Percentiles rank a stretch among this genome's conserved stretches.
Evolutionary conservation across 2,113 vertebrate species (phyloP).

Genomic region (Parus major): DNA sequence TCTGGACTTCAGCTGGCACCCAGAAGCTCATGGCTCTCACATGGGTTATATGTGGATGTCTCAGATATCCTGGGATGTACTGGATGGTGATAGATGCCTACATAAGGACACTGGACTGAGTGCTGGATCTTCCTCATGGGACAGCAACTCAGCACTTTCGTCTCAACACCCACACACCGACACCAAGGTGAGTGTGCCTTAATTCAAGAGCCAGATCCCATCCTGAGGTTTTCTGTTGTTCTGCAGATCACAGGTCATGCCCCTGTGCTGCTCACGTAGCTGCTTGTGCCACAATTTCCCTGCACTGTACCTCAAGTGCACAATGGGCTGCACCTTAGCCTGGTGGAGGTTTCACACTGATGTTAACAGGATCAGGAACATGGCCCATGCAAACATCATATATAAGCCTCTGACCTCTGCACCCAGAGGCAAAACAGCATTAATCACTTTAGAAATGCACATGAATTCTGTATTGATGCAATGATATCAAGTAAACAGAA

Average conservation of each 20-base stretch:
- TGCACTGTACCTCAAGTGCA: not conserved
- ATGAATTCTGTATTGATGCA: not conserved
- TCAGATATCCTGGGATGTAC: not conserved
- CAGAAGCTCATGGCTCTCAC: not conserved
- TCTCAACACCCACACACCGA: not conserved
- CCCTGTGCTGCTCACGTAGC: not conserved
- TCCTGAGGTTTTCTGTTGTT: not conserved
- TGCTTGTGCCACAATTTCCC: not conserved
- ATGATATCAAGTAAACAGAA: not conserved
- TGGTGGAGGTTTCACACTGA: not conserved
- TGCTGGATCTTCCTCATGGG: not conserved
- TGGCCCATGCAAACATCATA: not conserved
- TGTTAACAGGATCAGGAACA: not conserved
- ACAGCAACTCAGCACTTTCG: not conserved
- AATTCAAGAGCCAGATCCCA: not conserved
- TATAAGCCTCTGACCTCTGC: not conserved
- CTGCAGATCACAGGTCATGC: not conserved
- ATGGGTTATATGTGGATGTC: not conserved
- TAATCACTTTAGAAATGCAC: not conserved
- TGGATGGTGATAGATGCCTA: not conserved
- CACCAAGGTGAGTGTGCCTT: not conserved
- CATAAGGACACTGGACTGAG: not conserved
- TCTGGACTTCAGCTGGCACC: not conserved
- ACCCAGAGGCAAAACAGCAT: not conserved
- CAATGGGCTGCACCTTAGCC: not conserved